Evolutionary conservation across 37 sponge, comb jelly and placozoan species (phyloP).

Genomic region (Spongilla lacustris): DNA sequence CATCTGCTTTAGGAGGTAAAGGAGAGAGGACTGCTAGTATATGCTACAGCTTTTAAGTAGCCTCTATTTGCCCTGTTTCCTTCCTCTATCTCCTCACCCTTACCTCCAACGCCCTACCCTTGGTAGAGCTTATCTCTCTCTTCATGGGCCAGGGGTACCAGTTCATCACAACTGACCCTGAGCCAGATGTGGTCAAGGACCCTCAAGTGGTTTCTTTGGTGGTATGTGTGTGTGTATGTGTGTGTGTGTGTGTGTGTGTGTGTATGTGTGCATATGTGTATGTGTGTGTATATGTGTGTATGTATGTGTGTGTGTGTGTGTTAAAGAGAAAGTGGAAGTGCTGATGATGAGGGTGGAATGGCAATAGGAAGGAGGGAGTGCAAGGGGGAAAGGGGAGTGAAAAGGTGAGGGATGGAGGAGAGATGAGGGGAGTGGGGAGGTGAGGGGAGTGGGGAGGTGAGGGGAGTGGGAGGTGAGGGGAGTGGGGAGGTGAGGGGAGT

Average conservation of each 20-base stretch:
- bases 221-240: slow-evolving; percentile 37
- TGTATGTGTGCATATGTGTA: slow-evolving; percentile 31
- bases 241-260: slow-evolving; percentile 38
- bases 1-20: slow-evolving; percentile 65
- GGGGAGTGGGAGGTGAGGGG: slow-evolving; percentile 13
- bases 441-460: too few species aligned
- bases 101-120: background rate
- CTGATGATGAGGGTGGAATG: slow-evolving; percentile 67
- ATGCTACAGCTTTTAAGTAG: background rate
- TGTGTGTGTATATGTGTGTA: slow-evolving; percentile 35
- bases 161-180: slow-evolving; percentile 47
- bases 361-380: too few species aligned
- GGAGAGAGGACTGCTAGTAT: too few species aligned
- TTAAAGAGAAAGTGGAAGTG: background rate
- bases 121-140: slow-evolving; percentile 46
- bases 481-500: slow-evolving; percentile 17
- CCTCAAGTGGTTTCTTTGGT: slow-evolving; percentile 41
- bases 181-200: slow-evolving; percentile 57
- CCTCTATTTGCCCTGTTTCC: background rate
- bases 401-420: background rate
- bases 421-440: too few species aligned
- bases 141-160: slow-evolving; percentile 74
- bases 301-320: slow-evolving; percentile 41
- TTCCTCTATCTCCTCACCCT: background rate
- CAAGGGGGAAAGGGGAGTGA: slow-evolving; percentile 42